Percentiles rank a stretch among this genome's conserved stretches.
Conservation (phyloP, 2,113 vertebrate species). For the Sinocyclocheilus rhinocerous region DNA sequence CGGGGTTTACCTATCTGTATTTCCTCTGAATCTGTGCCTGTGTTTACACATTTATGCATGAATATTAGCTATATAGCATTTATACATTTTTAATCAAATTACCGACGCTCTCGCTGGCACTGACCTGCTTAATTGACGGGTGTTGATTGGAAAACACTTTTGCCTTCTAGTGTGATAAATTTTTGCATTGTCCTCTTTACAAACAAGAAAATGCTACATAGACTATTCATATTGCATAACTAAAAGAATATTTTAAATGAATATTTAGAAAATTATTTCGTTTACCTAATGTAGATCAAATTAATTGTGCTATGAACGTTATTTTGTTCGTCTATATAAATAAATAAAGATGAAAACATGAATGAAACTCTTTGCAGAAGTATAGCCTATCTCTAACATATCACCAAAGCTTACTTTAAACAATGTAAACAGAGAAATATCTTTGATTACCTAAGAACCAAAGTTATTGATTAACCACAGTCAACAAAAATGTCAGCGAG, state of each 20-base stretch:
- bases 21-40: background rate
- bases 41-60: background rate
- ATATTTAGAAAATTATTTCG: background rate
- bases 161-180: constrained; percentile 38
- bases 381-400: background rate
- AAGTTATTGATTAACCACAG: background rate
- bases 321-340: background rate
- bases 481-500: background rate
- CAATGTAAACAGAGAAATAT: background rate
- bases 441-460: background rate
- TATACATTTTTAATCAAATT: background rate
- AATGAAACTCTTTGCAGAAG: background rate
- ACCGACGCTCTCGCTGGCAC: background rate
- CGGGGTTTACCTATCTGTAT: background rate
- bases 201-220: constrained; percentile 45
- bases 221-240: background rate
- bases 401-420: background rate
- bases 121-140: constrained; percentile 34
- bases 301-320: background rate
- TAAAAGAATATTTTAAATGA: background rate
- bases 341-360: background rate
- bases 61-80: background rate
- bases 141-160: constrained; percentile 41
- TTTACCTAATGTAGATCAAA: background rate
- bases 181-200: constrained; percentile 43